phyloP scores from a whole-genome alignment of 2,113 vertebrate genomes.

The Xenopus borealis region DNA sequence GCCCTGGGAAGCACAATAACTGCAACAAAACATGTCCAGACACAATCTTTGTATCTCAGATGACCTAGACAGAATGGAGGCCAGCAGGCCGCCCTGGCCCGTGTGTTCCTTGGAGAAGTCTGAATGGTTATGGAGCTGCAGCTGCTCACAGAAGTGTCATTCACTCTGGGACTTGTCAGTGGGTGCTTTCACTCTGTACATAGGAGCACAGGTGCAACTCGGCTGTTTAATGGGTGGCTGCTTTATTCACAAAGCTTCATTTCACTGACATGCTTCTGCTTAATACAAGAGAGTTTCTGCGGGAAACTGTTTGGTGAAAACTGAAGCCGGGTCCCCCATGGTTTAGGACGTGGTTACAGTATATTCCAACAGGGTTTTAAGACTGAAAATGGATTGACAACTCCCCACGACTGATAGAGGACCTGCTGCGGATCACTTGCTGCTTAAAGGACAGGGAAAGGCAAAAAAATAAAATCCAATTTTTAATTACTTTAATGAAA shows the following conservation, averaged over 20 bases:
- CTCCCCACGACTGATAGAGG: no score
- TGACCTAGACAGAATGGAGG: background rate
- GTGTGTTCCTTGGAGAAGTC: background rate
- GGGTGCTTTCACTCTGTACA: background rate
- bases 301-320: no score
- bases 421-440: no score
- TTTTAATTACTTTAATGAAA: no score
- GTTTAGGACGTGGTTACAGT: no score
- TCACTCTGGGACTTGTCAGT: background rate
- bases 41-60: background rate
- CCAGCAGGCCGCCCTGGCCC: background rate
- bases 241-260: background rate
- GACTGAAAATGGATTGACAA: no score
- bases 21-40: background rate
- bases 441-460: no score
- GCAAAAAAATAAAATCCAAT: no score
- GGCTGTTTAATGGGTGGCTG: background rate
- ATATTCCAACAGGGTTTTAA: no score
- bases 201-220: constrained; percentile 26
- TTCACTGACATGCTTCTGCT: background rate
- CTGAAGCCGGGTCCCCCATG: no score
- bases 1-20: background rate
- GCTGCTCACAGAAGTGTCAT: constrained; percentile 11
- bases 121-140: background rate
- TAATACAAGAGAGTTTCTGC: no score